Percentiles rank a stretch among this genome's conserved stretches.
Evolutionary conservation across 2,113 vertebrate species (phyloP).

Genomic region (Agapornis roseicollis): DNA sequence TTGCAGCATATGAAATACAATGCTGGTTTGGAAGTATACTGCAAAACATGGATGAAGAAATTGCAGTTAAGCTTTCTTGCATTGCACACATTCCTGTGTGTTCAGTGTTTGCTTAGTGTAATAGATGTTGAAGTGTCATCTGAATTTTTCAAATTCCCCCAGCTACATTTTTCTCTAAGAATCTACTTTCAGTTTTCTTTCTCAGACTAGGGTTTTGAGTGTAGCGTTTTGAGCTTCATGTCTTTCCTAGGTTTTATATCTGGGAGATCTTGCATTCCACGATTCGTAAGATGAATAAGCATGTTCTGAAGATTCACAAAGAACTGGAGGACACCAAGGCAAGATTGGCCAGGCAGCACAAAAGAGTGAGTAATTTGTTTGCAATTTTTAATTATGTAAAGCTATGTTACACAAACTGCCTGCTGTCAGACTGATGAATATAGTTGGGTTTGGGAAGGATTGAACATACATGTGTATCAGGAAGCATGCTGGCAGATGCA

Average conservation of each 20-base stretch:
- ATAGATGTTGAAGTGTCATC: background rate
- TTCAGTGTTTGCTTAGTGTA: fast-evolving
- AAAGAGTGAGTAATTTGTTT: slow-evolving; percentile 70
- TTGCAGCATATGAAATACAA: background rate
- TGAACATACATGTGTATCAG: background rate
- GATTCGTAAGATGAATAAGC: slow-evolving; percentile 98
- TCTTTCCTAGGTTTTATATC: slow-evolving; percentile 83
- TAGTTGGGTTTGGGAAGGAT: background rate
- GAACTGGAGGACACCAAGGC: slow-evolving; percentile 95
- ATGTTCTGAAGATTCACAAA: slow-evolving; percentile 96
- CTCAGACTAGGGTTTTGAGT: background rate
- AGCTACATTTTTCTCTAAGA: background rate
- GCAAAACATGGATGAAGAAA: background rate
- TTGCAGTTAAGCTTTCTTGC: background rate
- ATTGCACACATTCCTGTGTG: background rate
- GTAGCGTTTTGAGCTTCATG: background rate
- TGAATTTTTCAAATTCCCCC: background rate
- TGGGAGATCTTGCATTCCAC: slow-evolving; percentile 99
- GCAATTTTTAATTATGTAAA: background rate
- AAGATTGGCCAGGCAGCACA: slow-evolving; percentile 92
- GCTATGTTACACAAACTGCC: background rate
- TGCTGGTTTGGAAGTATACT: background rate
- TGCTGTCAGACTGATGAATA: background rate
- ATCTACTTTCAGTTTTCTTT: background rate
- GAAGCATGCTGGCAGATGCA: background rate